Conservation (phyloP, 2,888 invertebrate genomes). For the Dryobota labecula region DNA sequence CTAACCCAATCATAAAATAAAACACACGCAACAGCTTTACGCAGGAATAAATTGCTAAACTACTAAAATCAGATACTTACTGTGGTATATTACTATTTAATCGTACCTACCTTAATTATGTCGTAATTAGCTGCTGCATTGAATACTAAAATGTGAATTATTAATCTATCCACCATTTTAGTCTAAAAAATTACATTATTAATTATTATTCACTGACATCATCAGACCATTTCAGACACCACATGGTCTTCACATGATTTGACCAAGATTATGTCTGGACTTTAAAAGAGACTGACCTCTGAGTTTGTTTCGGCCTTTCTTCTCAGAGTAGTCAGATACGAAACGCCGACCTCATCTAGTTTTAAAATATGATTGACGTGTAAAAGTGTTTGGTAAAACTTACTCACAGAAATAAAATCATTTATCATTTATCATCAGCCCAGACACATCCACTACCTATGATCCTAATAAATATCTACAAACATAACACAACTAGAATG, state of each 20-base stretch:
- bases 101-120: neutral
- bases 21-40: slow-evolving; percentile 31
- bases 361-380: too few species aligned
- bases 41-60: slow-evolving; percentile 17
- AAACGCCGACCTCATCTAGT: too few species aligned
- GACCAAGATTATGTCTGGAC: too few species aligned
- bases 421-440: neutral
- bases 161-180: neutral
- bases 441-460: neutral
- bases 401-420: too few species aligned
- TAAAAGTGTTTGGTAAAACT: too few species aligned
- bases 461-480: neutral
- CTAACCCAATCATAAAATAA: slow-evolving; percentile 43
- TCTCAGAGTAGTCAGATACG: too few species aligned
- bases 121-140: neutral
- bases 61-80: slow-evolving; percentile 33
- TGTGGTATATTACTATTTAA: slow-evolving; percentile 1
- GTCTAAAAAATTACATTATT: neutral
- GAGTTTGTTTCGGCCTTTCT: too few species aligned
- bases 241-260: too few species aligned
- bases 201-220: too few species aligned
- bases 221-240: too few species aligned
- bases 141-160: slow-evolving; percentile 2
- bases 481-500: neutral
- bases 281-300: too few species aligned